Percentiles rank a stretch among this genome's conserved stretches.
phyloP scores from a whole-genome alignment of 1,140 invertebrate species.

The Rhynchophorus ferrugineus region DNA sequence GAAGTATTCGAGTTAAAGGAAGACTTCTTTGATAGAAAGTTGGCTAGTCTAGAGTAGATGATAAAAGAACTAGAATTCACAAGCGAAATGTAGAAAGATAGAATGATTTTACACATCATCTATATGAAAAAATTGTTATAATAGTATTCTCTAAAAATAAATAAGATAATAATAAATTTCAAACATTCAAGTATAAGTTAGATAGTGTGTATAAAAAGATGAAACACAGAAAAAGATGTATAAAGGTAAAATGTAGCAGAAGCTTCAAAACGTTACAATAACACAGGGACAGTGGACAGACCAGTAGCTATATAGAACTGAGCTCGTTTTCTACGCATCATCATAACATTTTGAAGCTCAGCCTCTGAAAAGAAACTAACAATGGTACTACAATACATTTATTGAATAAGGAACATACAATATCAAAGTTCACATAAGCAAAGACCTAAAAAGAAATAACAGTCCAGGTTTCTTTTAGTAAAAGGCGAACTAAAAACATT shows the following conservation, averaged over 20 bases:
- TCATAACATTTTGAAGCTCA: constrained; percentile 40
- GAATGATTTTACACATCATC: too few species aligned
- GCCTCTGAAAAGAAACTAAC: constrained; percentile 31
- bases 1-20: too few species aligned
- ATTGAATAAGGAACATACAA: constrained; percentile 14
- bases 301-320: constrained; percentile 42
- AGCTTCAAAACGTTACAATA: constrained; percentile 40
- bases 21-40: too few species aligned
- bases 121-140: too few species aligned
- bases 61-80: too few species aligned
- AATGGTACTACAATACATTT: constrained; percentile 23
- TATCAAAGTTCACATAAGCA: constrained; percentile 5
- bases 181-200: too few species aligned
- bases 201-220: too few species aligned
- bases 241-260: constrained; percentile 27
- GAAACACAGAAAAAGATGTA: not conserved
- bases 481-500: not conserved
- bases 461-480: constrained; percentile 2
- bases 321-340: constrained; percentile 24
- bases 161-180: too few species aligned
- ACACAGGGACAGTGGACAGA: constrained; percentile 14
- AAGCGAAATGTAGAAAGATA: too few species aligned
- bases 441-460: constrained; percentile 2
- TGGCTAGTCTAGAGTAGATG: too few species aligned
- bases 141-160: too few species aligned